phyloP scores from a whole-genome alignment of 2,797 vertebrate species.

The Cuculus canorus region DNA sequence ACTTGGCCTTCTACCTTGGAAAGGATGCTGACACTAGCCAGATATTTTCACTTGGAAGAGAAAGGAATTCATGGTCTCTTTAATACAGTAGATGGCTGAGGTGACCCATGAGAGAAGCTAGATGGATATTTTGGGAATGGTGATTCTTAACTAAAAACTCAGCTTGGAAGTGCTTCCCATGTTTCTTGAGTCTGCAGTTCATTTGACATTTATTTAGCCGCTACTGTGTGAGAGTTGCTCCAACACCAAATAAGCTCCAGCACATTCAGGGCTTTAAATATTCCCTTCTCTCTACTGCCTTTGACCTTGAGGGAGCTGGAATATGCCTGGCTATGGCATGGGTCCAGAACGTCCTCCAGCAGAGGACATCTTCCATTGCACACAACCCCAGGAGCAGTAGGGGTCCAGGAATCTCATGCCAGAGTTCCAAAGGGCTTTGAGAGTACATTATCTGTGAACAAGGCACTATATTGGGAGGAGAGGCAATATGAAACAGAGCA shows the following conservation, averaged over 20 bases:
- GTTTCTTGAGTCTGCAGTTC: background rate
- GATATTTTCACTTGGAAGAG: background rate
- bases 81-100: background rate
- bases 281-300: background rate
- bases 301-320: background rate
- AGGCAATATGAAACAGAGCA: background rate
- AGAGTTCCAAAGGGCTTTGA: background rate
- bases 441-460: background rate
- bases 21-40: background rate
- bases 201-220: background rate
- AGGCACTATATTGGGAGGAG: background rate
- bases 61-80: background rate
- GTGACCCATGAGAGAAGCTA: background rate
- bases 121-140: background rate
- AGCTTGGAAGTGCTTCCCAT: background rate
- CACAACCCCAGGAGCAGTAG: background rate
- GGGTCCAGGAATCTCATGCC: background rate
- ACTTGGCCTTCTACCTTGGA: background rate
- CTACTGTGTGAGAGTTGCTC: background rate
- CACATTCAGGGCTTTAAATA: background rate
- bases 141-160: background rate
- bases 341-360: background rate
- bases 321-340: accelerated
- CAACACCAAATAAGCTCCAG: background rate
- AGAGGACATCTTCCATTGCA: background rate